Conservation (phyloP, 2,113 vertebrate genomes). For the Anhinga rufa region DNA sequence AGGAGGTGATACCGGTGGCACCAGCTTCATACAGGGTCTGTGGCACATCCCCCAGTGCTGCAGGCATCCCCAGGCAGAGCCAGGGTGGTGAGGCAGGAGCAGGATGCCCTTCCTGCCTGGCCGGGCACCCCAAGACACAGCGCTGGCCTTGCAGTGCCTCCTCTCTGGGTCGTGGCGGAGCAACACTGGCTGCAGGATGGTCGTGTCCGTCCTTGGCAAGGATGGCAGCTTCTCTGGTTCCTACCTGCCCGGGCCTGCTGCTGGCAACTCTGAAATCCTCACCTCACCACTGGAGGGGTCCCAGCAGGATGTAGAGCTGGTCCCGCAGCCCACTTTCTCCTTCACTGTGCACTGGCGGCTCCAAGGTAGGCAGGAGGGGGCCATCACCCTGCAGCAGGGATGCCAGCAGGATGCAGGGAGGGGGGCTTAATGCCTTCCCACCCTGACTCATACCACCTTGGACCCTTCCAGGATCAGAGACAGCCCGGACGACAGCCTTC, state of each 20-base stretch:
- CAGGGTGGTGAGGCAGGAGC: neutral
- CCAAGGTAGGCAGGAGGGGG: neutral
- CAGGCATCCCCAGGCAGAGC: neutral
- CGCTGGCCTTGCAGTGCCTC: neutral
- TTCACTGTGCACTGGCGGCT: neutral
- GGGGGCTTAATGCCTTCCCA: accelerated
- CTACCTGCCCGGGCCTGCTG: neutral
- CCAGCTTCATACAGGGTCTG: accelerated
- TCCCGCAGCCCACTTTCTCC: neutral
- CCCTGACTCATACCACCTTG: neutral
- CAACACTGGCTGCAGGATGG: neutral
- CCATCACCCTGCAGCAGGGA: accelerated
- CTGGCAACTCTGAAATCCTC: accelerated
- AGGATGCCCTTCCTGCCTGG: neutral
- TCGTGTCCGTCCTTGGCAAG: neutral
- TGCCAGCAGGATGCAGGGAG: neutral
- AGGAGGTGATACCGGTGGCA: accelerated
- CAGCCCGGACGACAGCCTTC: neutral
- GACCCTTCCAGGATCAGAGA: neutral
- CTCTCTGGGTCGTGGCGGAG: neutral
- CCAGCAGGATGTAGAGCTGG: neutral
- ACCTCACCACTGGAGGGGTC: neutral
- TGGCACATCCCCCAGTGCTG: neutral
- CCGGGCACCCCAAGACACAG: neutral
- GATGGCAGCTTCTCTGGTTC: neutral